phyloP scores from a whole-genome alignment of 2,797 vertebrate species.

The Rhodeus uyekii region DNA sequence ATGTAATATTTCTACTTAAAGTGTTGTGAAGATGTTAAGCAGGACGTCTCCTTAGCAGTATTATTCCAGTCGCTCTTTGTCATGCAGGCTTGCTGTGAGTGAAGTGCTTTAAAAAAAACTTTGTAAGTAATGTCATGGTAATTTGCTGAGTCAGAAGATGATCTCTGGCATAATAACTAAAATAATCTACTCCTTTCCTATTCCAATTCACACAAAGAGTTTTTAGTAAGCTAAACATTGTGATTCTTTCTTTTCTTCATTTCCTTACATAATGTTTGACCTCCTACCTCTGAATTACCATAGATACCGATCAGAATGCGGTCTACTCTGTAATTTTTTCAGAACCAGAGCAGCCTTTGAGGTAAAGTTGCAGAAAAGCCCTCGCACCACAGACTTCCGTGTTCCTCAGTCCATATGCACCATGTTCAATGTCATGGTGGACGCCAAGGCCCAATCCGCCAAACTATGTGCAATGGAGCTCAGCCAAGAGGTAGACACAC shows the following conservation, averaged over 20 bases:
- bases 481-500: conserved; percentile 88
- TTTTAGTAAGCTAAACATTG: background rate
- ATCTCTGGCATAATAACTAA: conserved; percentile 17
- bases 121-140: conserved; percentile 28
- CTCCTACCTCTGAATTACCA: background rate
- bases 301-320: background rate
- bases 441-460: conserved; percentile 89
- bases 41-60: background rate
- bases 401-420: conserved; percentile 93
- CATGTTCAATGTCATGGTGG: conserved; percentile 95
- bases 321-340: conserved; percentile 19
- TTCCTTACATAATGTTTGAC: background rate
- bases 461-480: conserved; percentile 93
- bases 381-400: conserved; percentile 91
- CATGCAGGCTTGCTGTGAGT: background rate
- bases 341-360: conserved; percentile 91
- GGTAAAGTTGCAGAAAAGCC: conserved; percentile 91
- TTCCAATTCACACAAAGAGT: background rate
- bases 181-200: background rate
- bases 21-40: conserved; percentile 22
- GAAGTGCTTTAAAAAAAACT: conserved; percentile 28
- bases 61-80: conserved; percentile 15
- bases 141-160: conserved; percentile 10
- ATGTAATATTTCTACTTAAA: conserved; percentile 4
- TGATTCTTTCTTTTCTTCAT: background rate